phyloP scores from a whole-genome alignment of 64 coral and sea anemone genomes.

The Montipora sp. region DNA sequence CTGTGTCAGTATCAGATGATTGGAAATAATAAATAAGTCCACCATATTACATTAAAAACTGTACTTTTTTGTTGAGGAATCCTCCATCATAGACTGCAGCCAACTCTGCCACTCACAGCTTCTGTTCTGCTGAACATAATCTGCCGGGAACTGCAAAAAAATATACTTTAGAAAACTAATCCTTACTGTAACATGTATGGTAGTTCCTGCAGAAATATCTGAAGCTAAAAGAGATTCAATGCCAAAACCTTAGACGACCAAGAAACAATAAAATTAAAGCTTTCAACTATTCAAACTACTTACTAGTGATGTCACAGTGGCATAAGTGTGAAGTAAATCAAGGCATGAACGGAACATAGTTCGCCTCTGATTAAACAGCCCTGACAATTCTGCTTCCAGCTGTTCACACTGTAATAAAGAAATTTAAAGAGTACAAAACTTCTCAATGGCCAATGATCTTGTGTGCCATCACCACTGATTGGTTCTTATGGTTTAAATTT shows the following conservation, averaged over 20 bases:
- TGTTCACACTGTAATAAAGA: conserved; percentile 84
- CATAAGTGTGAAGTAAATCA: conserved; percentile 89
- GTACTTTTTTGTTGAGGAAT: conserved; percentile 88
- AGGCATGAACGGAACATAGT: conserved; percentile 72
- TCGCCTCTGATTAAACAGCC: conserved; percentile 86
- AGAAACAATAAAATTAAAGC: too few species aligned
- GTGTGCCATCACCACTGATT: too few species aligned
- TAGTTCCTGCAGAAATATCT: too few species aligned
- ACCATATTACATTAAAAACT: neutral
- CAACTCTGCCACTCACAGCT: conserved; percentile 91
- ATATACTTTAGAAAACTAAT: too few species aligned
- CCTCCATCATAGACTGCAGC: conserved; percentile 70
- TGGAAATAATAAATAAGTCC: neutral
- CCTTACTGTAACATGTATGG: too few species aligned
- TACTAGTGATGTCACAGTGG: conserved; percentile 82
- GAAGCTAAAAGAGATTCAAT: too few species aligned
- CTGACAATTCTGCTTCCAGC: conserved; percentile 89
- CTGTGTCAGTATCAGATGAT: neutral
- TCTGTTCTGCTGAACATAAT: conserved; percentile 86
- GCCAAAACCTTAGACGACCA: too few species aligned
- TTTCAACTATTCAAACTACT: neutral
- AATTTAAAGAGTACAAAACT: neutral
- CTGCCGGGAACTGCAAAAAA: conserved; percentile 69
- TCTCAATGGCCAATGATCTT: too few species aligned
- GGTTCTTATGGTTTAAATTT: too few species aligned